Base-by-base conservation (phyloP, 35 echinoderm and acorn worm genomes). In the Ptychodera flava region DNA sequence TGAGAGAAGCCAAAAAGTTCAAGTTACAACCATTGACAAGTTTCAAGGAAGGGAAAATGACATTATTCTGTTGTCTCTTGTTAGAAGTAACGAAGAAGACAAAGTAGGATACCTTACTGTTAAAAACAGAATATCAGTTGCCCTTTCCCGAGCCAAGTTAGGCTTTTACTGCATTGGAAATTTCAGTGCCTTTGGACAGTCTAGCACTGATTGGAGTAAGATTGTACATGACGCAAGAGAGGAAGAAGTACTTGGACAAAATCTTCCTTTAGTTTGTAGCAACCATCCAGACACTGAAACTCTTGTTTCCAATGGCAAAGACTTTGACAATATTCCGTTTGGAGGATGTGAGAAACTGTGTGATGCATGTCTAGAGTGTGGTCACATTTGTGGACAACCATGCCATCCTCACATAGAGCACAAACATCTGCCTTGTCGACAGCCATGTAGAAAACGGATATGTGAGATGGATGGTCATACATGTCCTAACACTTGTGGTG, bases 31-130 rank as follows among this genome's bases (percentile, higher is more conserved):
- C 16, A 31, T 92, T 34, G 91, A 95, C 82, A 87, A 78, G 33
- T 95, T 83, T 35, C 91, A 90, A 37, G 94, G 94, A 36, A 91
- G 89, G 75, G 91, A 95, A 35, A 88, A 85, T 88, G 94, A 95
- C 78, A 92, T 95, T 30, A 88, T 95, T 53, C 77, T 95, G 0
- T 76, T 92, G 0, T 91, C 94, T 16, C n/a, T 88, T 52, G 88
- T 89, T 36, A 79, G 81, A 77, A 89, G 82, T 37, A 84, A 89
- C 36, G 82, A 89, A 16, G 32, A 33, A n/a, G 77, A 34, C 30
- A 78, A 33, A 15, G 80, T 85, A 0, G 91, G 91, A 33, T 83
- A 78, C 34, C 80, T 93, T 28, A 88, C 85, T 53, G 36, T 37
- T 15, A 28, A 88, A 35, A 85, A 89, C 15, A 86, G 91, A 1